Evolutionary conservation across 2,113 vertebrate genomes (phyloP), one percentile per base, ranked within the genome.

Genomic region (Sorex fumeus): DNA sequence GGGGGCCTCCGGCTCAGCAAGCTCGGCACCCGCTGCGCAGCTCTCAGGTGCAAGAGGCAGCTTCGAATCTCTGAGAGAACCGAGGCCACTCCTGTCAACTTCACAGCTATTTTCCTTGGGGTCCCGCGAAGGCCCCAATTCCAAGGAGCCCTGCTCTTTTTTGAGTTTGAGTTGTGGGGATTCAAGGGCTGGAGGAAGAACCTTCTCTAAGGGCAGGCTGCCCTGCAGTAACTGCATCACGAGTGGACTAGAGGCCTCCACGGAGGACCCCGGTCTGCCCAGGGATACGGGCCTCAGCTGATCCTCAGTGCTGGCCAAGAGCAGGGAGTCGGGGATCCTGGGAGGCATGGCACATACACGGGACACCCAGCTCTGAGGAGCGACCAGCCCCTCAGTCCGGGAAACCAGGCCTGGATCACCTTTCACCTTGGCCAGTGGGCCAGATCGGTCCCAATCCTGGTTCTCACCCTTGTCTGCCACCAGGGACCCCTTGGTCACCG

Each of bases 221-320:
- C 98, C 98, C 92, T 99, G 98, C 4, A 99, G 97, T 60, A 99
- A 96, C 96, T 99, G 98, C 70, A 98, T 98, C 79, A 99, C 98
- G 30, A 99, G 95, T 11, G 99, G 99, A 94, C 98, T 98, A 96
- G 96, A 98, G 95, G 98, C 98, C 94, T 99, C 98, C 0, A 98
- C 91, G 0, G 98, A 98, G 53, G 99, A 98, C 0, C 96, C 0
- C 0, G 97, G 93, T 62, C 96, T 96, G 45, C 95, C 91, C 5
- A 97, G 71, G 74, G 92, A 76, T 0, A 87, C 0, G 0, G 87
- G 74, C 93, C 96, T 98, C 30, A 95, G 98, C 9, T 70, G 96
- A 21, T 6, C 4, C 50, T 97, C 88, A 0, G 86, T 27, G 71
- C 89, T 93, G 74, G 91, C 89, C 12, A 74, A 32, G 21, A 94